Evolutionary conservation across 2,888 invertebrate species (phyloP), one percentile per base, ranked within the genome.

Genomic region (Pristionchus exspectatus): DNA sequence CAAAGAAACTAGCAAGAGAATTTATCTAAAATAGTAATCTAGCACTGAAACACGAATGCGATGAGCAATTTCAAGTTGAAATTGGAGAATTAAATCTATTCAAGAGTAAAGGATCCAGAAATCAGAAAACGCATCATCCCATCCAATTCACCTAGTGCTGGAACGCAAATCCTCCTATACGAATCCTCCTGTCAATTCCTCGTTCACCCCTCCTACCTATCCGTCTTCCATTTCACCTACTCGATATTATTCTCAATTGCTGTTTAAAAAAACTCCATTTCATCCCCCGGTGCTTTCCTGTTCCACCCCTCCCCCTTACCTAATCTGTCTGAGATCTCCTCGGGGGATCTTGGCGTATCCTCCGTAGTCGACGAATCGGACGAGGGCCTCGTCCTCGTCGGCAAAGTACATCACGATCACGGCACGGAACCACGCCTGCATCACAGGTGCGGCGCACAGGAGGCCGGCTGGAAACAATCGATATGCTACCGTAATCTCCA

Each of bases 331-430:
- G 95, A 99, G 96, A 92, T 97, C 96, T 90, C 96, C 96, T 93
- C 97, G 97, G 93, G 97, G 97, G 89, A 98, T 96, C 90, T 96
- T 96, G 94, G 97, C 97, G 95, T 97, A 99, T 87, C 99, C 99
- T 86, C 99, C 99, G 94, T 98, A 98, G 96, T 99, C 99, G 87
- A 99, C 97, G 95, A 98, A 97, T 96, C 97, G 97, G 90, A 98
- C 97, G 92, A 97, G 96, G 3, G 97, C 97, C 74, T 96, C 96
- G 90, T 96, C 96, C n/a, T 92, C 92, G 1, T 95, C 95, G 50
- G 93, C 93, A 91, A 96, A 96, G 91, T 97, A 97, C 66, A 97
- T 96, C 90, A 97, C 96, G 88, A 98, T 97, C 96, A 97, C 97
- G 24, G 97, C 97, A 93, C 98, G 96, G 96, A 97, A 98, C 99